Conservation (phyloP, 2,888 invertebrate species). For the Maniola hyperantus region DNA sequence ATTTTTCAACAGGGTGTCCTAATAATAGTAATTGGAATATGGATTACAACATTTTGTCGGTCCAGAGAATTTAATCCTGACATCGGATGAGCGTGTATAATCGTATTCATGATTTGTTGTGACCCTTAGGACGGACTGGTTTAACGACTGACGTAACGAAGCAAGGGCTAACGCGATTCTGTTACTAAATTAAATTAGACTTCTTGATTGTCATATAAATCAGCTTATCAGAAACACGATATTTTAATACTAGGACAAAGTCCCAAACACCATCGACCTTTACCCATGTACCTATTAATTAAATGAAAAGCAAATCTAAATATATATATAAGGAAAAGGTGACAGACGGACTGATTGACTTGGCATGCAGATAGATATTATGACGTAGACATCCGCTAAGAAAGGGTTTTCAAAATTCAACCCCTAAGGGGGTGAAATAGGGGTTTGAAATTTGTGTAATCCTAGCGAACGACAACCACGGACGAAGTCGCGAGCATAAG, state of each 20-base stretch:
- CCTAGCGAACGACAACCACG: too few relatives aligned
- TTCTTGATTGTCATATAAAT: constrained; percentile 40
- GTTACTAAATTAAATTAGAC: constrained; percentile 25
- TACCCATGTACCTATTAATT: too few relatives aligned
- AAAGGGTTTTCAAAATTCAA: too few relatives aligned
- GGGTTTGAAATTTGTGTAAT: too few relatives aligned
- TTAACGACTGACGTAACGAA: constrained; percentile 1
- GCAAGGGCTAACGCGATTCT: not conserved
- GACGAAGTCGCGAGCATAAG: too few relatives aligned
- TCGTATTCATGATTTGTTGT: constrained; percentile 9
- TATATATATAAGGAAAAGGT: too few relatives aligned
- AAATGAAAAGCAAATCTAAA: too few relatives aligned
- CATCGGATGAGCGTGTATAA: constrained; percentile 11
- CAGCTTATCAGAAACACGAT: constrained; percentile 2
- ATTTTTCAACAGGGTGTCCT: not conserved
- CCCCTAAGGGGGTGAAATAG: too few relatives aligned
- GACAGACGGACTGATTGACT: too few relatives aligned
- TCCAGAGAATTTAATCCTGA: constrained; percentile 7
- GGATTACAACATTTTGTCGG: not conserved
- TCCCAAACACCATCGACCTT: too few relatives aligned
- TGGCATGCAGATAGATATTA: too few relatives aligned
- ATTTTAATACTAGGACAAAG: not conserved
- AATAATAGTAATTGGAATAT: not conserved
- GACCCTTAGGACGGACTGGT: constrained; percentile 18
- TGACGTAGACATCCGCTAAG: too few relatives aligned